Evolutionary conservation across 2,797 vertebrate genomes (phyloP).

Genomic region (Hippopotamyrus pictus): DNA sequence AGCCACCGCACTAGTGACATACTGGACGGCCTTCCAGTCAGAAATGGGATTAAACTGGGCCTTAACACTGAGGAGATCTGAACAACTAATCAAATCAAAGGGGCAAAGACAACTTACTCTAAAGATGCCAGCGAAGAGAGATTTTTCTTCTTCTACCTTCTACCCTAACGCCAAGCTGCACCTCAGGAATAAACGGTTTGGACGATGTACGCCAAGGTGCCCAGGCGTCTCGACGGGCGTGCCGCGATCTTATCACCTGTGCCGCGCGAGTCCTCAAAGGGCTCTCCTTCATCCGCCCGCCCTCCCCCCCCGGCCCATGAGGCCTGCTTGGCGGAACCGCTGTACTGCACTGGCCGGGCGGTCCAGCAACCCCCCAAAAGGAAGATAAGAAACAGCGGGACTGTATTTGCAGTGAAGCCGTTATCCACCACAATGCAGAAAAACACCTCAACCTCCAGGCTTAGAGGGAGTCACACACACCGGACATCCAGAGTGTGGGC

Average conservation of each 20-base stretch:
- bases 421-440: background rate
- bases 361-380: background rate
- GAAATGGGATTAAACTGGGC: background rate
- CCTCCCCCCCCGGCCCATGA: background rate
- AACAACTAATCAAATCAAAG: background rate
- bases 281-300: background rate
- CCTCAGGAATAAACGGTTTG: background rate
- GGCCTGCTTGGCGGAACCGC: background rate
- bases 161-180: background rate
- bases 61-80: background rate
- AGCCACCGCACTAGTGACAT: background rate
- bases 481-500: background rate
- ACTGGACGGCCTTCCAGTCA: background rate
- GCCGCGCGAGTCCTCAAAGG: background rate
- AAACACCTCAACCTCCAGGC: background rate
- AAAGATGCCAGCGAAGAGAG: background rate
- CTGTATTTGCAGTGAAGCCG: background rate
- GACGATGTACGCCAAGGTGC: background rate
- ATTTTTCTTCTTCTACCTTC: background rate
- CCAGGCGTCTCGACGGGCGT: background rate
- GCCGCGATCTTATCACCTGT: background rate
- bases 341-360: background rate
- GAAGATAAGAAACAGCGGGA: background rate
- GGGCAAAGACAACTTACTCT: background rate
- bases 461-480: background rate